Evolutionary conservation across 2,113 vertebrate genomes (phyloP).

Genomic region (Albula glossodonta): DNA sequence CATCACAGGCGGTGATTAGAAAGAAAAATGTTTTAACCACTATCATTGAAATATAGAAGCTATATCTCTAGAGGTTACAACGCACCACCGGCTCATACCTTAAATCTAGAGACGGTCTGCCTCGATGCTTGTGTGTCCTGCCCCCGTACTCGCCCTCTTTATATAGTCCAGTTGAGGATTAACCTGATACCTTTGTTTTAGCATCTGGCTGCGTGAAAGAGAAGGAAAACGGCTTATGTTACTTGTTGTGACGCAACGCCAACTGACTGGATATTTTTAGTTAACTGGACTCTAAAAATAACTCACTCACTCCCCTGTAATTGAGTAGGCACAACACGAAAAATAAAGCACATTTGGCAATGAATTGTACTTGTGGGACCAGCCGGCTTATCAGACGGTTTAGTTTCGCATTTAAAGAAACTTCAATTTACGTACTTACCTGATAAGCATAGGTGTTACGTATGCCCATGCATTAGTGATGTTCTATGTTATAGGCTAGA

Average conservation of each 20-base stretch:
- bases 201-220: constrained; percentile 21
- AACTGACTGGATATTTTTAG: constrained; percentile 68
- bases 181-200: constrained; percentile 54
- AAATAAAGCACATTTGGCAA: constrained; percentile 54
- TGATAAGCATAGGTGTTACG: not conserved
- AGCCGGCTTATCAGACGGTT: not conserved
- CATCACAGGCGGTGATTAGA: too few species aligned
- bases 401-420: not conserved
- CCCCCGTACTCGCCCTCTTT: constrained; percentile 56
- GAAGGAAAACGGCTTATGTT: constrained; percentile 48
- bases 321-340: constrained; percentile 52
- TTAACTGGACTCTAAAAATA: constrained; percentile 70
- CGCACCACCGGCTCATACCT: constrained; percentile 39
- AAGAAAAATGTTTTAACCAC: not conserved
- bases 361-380: not conserved
- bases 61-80: not conserved
- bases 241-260: constrained; percentile 69
- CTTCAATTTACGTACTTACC: not conserved
- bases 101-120: constrained; percentile 35
- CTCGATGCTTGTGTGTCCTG: constrained; percentile 50
- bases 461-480: not conserved
- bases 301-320: constrained; percentile 29
- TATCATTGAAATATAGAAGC: not conserved
- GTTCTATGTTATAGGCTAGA: not conserved
- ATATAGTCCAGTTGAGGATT: constrained; percentile 59